A percentile compares a stretch with the other conserved stretches of the same genome.
Conservation (phyloP, 2,113 vertebrate species). For the Noctilio leporinus region DNA sequence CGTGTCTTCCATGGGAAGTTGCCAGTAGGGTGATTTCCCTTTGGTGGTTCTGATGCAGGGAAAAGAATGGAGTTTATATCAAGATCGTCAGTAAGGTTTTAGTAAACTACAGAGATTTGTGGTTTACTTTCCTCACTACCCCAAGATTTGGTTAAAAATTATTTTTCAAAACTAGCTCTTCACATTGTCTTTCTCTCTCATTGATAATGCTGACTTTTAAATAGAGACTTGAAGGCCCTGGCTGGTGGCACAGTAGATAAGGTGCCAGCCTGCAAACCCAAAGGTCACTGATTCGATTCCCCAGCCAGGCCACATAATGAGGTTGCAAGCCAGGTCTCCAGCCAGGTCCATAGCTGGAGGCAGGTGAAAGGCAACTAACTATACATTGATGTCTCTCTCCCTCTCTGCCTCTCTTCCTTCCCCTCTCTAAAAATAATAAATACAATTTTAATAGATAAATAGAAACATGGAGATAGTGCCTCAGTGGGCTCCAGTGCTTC, state of each 20-base stretch:
- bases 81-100: background rate
- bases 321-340: too few species aligned
- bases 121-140: background rate
- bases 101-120: background rate
- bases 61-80: background rate
- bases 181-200: background rate
- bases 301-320: too few species aligned
- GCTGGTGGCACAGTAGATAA: too few species aligned
- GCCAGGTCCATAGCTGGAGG: too few species aligned
- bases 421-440: too few species aligned
- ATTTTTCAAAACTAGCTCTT: background rate
- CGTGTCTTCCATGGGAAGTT: background rate
- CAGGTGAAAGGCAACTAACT: too few species aligned
- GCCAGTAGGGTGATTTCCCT: background rate
- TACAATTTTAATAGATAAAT: too few species aligned
- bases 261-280: too few species aligned
- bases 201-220: background rate
- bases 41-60: background rate
- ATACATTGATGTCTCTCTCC: too few species aligned
- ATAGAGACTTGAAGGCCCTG: background rate
- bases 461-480: background rate
- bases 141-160: background rate
- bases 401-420: too few species aligned
- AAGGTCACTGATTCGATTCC: too few species aligned
- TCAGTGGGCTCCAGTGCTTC: too few species aligned